Conservation (phyloP, 1,140 invertebrate genomes). For the Zaprionus capensis region DNA sequence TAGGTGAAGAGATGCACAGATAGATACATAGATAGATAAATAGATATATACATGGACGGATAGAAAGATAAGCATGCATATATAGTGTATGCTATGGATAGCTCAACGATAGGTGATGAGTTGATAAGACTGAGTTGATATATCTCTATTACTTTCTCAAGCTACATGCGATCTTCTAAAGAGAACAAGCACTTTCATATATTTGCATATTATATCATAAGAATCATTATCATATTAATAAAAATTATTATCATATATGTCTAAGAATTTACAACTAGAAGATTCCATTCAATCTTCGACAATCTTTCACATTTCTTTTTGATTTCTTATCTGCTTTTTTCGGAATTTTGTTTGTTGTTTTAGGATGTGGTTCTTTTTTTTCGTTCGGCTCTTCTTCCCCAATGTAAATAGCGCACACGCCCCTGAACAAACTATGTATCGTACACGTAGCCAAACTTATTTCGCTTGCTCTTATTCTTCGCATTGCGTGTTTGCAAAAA, state of each 20-base stretch:
- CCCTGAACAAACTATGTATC: constrained; percentile 13
- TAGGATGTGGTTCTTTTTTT: constrained; percentile 31
- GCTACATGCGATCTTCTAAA: no score
- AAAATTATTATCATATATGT: not conserved
- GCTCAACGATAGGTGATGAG: no score
- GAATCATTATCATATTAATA: not conserved
- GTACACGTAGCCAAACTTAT: constrained; percentile 20
- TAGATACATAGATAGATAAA: no score
- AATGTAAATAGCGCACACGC: constrained; percentile 39
- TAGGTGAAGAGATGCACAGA: no score
- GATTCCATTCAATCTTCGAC: not conserved
- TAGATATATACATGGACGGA: no score
- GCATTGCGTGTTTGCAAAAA: constrained; percentile 54
- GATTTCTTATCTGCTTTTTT: constrained; percentile 3
- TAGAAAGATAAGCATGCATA: no score
- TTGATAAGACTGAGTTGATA: no score
- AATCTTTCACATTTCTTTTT: not conserved
- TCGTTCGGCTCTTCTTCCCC: not conserved
- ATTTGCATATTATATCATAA: no score
- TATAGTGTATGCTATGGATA: no score
- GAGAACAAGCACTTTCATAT: no score
- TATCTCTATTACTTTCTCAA: no score
- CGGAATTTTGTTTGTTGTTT: constrained; percentile 19
- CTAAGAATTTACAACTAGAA: not conserved
- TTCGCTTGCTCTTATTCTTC: constrained; percentile 53